These are phyloP conservation scores for Lepidurus apus DNA, from an alignment of 1,140 invertebrate species.

Conservation along the genomic window DNA sequence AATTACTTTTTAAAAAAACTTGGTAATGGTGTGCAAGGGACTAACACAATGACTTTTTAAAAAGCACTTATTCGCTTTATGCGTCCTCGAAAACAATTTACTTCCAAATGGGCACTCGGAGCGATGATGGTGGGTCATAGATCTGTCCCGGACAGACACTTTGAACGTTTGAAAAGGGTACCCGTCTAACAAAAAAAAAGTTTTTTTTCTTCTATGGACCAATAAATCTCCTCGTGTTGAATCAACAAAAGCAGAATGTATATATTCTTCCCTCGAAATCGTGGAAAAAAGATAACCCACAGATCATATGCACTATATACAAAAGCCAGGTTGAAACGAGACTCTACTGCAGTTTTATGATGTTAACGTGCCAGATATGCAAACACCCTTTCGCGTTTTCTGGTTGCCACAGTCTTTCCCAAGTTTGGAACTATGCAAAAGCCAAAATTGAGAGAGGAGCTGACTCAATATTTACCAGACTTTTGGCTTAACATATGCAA, in stretches of 20 bases:
- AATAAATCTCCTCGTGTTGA: constrained; percentile 12
- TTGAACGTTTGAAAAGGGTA: neutral
- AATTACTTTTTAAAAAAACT: neutral
- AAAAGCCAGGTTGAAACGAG: neutral
- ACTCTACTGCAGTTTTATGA: neutral
- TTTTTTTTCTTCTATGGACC: neutral
- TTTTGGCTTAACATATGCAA: neutral
- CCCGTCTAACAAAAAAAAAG: neutral
- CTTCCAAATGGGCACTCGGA: constrained; percentile 8
- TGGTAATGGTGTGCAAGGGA: neutral
- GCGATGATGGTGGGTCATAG: constrained; percentile 20
- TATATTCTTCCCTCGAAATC: neutral
- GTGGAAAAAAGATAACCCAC: neutral
- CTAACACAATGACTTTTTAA: constrained; percentile 12
- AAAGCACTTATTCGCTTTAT: neutral
- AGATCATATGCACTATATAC: neutral
- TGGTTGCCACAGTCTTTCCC: neutral
- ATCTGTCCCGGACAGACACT: neutral
- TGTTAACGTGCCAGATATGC: constrained; percentile 7
- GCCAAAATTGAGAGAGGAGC: constrained; percentile 18
- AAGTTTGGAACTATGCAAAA: neutral
- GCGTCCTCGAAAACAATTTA: constrained; percentile 7
- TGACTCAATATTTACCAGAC: neutral
- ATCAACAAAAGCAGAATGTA: neutral
- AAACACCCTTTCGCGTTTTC: neutral